Base-by-base conservation (phyloP, 2,888 invertebrate species). In the Polyommatus iphigenia region DNA sequence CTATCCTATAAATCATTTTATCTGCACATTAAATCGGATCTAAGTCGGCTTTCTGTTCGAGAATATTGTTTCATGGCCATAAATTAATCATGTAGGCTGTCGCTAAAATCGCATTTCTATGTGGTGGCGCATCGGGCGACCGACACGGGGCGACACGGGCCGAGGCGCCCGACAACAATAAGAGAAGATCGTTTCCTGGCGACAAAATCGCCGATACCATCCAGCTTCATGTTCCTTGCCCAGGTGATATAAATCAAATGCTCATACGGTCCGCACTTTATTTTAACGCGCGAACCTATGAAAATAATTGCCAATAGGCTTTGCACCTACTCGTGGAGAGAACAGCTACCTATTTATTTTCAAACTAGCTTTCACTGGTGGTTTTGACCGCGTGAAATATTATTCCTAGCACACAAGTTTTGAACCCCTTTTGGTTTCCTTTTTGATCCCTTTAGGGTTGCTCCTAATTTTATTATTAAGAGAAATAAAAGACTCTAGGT, bases 21-120 rank as follows among this genome's bases (percentile, higher is more conserved):
- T 92, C 92, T 90, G 80, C 87, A 85, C 87, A 88, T 92, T 89
- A 89, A 88, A 91, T 92, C 91, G 87, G 86, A 90, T 89, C 89
- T 90, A 88, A 87, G 86, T 85, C 85, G 83, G 87, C 85, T 86
- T 84, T 85, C 82, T 83, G 88, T 86, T 85, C 87, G 87, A 84
- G 87, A 89, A 90, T 90, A 90, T 89, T 86, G 88, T 91, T 90
- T 88, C 87, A 83, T 86, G 83, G 87, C 91, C 86, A 93, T 93
- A 93, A 93, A 93, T 93, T 92, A 93, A 93, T 93, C 93, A 93
- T 93, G 93, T 93, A 90, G 86, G 89, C 92, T 91, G 92, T 93
- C 93, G 92, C 92, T 92, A 90, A 93, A 92, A 91, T 92, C 87
- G 91, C 89, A 87, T 89, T 92, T 87, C 87, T 87, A 85, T 83